Base-by-base conservation (phyloP, 2,888 invertebrate genomes). In the Stenoptilia bipunctidactyla region DNA sequence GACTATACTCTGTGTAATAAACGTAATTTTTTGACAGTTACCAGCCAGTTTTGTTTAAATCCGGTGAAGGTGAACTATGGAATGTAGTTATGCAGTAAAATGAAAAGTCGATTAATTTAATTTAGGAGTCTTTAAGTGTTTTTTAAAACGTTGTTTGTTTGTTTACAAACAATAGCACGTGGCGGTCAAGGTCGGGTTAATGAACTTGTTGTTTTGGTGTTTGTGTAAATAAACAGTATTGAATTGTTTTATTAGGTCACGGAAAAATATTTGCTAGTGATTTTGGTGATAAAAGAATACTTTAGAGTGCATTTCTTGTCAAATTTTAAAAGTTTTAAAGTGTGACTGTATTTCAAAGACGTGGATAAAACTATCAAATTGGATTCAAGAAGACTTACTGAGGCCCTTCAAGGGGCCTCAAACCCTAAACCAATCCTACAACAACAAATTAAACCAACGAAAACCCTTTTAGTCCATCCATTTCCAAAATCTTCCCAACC, bases 391-490 rank as follows among this genome's bases (percentile, higher is more conserved):
- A 56, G 57, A 4, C 27, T 42, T 1, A 30, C 45, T 34, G 69
- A 65, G 80, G 80, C 82, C 82, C 68, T 69, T 1, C 41, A 51
- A 46, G 62, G 77, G 68, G 75, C 72, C 66, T 71, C 70, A 59
- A 25, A 5, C 9, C 5, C 25, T 25, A 9, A 5, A 5, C 25
- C 5, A 9, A 25, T 25, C 25, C 25, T 25, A 6, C 43, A 38
- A 37, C 45, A 37, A 30, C 25, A 15, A 8, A 56, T 45, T 9
- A 46, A 56, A 45, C 44, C 44, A 0, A 41, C 68, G 0, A 77
- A 72, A 56, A 80, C 80, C 0, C 39, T 79, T 9, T 49, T 80
- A 1, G 82, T 82, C 0, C 70, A 73, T 9, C 82, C 80, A 0
- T 77, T 70, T 15, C 47, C 40, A 4, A n/a, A n/a, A n/a, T n/a